Conservation (phyloP, 2,888 invertebrate species). For the Beris chalybata region DNA sequence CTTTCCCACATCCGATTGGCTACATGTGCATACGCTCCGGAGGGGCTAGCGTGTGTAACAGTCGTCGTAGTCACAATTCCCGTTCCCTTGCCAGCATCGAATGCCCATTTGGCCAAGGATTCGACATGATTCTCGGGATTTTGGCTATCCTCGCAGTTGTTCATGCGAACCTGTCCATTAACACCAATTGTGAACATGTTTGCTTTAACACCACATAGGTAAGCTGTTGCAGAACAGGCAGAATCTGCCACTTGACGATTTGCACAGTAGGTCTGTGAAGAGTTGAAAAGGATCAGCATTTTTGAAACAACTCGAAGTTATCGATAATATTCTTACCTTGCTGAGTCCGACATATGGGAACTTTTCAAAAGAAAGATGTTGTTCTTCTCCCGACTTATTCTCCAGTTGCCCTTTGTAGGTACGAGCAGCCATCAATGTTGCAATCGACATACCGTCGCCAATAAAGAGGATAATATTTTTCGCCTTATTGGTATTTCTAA, state of each 20-base stretch:
- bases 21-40: conserved; percentile 70
- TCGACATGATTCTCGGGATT: conserved; percentile 62
- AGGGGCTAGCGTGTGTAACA: conserved; percentile 78
- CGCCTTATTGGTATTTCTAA: conserved; percentile 39
- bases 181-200: conserved; percentile 73
- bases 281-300: not conserved
- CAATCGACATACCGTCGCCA: conserved; percentile 73
- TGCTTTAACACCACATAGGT: conserved; percentile 71
- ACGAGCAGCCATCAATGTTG: conserved; percentile 68
- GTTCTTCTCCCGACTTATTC: conserved; percentile 62
- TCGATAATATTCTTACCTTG: conserved; percentile 57
- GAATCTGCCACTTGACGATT: conserved; percentile 75
- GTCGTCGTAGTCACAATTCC: conserved; percentile 75
- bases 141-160: conserved; percentile 65
- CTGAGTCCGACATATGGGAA: conserved; percentile 66
- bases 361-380: conserved; percentile 62
- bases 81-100: conserved; percentile 63
- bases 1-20: conserved; percentile 71
- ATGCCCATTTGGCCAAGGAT: conserved; percentile 72
- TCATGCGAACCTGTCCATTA: conserved; percentile 64
- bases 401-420: conserved; percentile 65
- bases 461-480: conserved; percentile 66
- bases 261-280: conserved; percentile 67
- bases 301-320: no score
- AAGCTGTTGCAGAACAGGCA: conserved; percentile 75